These are phyloP conservation scores for Himantopus leucocephalus DNA, from an alignment of 2,113 vertebrate species.

Conservation along the genomic window DNA sequence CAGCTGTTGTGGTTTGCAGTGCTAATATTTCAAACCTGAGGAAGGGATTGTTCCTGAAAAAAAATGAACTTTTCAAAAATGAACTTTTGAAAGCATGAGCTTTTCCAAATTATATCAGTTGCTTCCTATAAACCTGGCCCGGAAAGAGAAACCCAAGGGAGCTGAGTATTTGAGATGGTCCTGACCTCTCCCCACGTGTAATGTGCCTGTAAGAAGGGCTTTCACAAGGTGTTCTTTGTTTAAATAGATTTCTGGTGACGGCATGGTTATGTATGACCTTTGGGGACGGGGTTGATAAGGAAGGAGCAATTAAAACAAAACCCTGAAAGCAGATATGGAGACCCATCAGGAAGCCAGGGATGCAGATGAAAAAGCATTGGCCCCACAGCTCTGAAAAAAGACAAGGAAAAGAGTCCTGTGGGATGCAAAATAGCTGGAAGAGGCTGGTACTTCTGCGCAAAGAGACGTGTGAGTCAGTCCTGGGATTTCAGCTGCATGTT, in stretches of 20 bases:
- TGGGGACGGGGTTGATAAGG: background rate
- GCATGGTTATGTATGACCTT: background rate
- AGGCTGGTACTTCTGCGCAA: background rate
- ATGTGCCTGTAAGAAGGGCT: background rate
- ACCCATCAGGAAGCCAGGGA: background rate
- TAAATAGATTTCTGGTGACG: conserved; percentile 18
- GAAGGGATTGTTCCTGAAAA: background rate
- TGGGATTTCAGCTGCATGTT: background rate
- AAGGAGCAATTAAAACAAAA: conserved; percentile 34
- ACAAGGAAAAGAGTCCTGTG: background rate
- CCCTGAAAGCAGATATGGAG: background rate
- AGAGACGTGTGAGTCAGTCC: background rate
- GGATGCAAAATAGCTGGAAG: background rate
- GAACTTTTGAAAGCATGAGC: background rate
- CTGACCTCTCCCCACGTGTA: background rate
- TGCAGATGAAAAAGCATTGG: background rate
- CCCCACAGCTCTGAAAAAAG: background rate
- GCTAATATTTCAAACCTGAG: background rate
- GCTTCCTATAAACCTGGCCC: background rate
- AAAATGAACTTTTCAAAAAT: background rate
- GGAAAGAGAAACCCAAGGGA: background rate
- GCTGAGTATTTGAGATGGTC: background rate
- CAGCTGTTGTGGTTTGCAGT: background rate
- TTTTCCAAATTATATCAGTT: background rate
- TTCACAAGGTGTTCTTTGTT: conserved; percentile 47